These are phyloP conservation scores for Corvus moneduloides DNA, from an alignment of 2,113 vertebrate genomes.

Conservation along the genomic window DNA sequence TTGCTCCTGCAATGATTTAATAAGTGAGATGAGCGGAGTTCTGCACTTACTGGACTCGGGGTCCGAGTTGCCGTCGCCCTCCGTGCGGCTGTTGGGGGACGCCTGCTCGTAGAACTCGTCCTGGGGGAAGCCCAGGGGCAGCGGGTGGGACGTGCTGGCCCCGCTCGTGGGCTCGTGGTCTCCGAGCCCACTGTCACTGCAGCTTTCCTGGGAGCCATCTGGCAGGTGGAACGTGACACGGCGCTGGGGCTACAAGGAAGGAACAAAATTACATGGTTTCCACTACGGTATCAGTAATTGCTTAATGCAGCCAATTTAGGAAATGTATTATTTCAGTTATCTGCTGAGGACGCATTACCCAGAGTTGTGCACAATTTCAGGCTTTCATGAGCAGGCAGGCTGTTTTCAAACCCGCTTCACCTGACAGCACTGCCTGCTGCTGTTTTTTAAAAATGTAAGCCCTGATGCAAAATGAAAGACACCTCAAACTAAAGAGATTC, in stretches of 20 bases:
- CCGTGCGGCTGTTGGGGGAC: slow-evolving; percentile 91
- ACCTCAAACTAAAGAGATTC: slow-evolving; percentile 42
- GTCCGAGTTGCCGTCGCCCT: slow-evolving; percentile 97
- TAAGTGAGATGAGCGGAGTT: background rate
- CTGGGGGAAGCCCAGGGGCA: slow-evolving; percentile 87
- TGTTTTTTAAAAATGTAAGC: slow-evolving; percentile 17
- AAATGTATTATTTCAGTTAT: slow-evolving; percentile 42
- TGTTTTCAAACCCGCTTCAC: slow-evolving; percentile 38
- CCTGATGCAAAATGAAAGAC: slow-evolving; percentile 42
- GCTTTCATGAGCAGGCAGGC: slow-evolving; percentile 8
- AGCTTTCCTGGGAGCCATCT: slow-evolving; percentile 94
- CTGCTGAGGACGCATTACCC: slow-evolving; percentile 7
- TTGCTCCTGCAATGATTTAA: background rate
- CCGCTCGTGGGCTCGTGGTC: slow-evolving; percentile 81
- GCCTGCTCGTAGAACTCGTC: slow-evolving; percentile 92
- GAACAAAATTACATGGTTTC: slow-evolving; percentile 66
- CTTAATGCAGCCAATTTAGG: slow-evolving; percentile 34
- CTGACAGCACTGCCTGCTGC: slow-evolving; percentile 6
- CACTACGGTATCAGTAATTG: slow-evolving; percentile 37
- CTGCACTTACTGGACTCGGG: slow-evolving; percentile 93
- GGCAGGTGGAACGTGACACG: slow-evolving; percentile 97
- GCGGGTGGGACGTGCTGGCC: slow-evolving; percentile 79
- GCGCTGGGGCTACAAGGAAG: slow-evolving; percentile 84
- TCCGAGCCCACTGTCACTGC: slow-evolving; percentile 88
- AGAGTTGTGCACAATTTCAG: slow-evolving; percentile 37